These are phyloP conservation scores for Heliopora coerulea DNA, from an alignment of 92 coral and sea anemone genomes.

Conservation along the genomic window DNA sequence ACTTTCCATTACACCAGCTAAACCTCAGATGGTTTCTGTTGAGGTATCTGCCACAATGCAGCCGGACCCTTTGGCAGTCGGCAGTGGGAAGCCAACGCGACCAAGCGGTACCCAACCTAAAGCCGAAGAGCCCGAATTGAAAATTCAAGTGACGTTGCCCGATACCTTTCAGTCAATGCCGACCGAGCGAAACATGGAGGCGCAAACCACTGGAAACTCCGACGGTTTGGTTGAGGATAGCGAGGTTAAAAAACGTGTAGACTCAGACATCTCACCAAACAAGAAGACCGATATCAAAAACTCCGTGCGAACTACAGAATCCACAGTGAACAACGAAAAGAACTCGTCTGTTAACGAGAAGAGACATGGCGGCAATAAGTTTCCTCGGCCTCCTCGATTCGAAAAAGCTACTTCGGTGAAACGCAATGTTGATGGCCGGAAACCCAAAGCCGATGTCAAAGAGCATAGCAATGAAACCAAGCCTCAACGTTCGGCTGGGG, in stretches of 20 bases:
- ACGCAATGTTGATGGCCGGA: slow-evolving; percentile 30
- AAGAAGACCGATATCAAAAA: background rate
- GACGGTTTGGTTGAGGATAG: slow-evolving; percentile 4
- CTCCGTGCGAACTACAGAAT: background rate
- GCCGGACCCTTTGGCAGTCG: slow-evolving; percentile 98
- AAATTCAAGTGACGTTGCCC: slow-evolving; percentile 28
- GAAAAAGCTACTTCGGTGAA: slow-evolving; percentile 7
- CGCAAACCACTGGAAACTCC: slow-evolving; percentile 11
- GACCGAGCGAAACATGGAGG: slow-evolving; percentile 18
- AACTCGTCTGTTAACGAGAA: slow-evolving; percentile 5
- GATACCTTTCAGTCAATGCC: slow-evolving; percentile 32
- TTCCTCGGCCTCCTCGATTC: slow-evolving; percentile 25
- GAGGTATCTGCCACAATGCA: slow-evolving; percentile 52
- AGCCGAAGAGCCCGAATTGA: slow-evolving; percentile 32
- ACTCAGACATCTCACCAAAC: background rate
- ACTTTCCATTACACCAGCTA: slow-evolving; percentile 85
- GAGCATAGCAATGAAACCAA: slow-evolving; percentile 12
- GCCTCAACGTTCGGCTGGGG: slow-evolving; percentile 4
- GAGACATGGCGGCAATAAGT: slow-evolving; percentile 7
- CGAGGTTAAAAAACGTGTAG: background rate
- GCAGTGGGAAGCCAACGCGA: slow-evolving; percentile 86
- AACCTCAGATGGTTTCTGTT: slow-evolving; percentile 66
- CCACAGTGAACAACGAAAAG: slow-evolving; percentile 10
- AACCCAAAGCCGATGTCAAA: slow-evolving; percentile 23
- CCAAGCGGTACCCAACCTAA: slow-evolving; percentile 26